These are phyloP conservation scores for Astur gentilis DNA, from an alignment of 2,113 vertebrate species.

Conservation along the genomic window DNA sequence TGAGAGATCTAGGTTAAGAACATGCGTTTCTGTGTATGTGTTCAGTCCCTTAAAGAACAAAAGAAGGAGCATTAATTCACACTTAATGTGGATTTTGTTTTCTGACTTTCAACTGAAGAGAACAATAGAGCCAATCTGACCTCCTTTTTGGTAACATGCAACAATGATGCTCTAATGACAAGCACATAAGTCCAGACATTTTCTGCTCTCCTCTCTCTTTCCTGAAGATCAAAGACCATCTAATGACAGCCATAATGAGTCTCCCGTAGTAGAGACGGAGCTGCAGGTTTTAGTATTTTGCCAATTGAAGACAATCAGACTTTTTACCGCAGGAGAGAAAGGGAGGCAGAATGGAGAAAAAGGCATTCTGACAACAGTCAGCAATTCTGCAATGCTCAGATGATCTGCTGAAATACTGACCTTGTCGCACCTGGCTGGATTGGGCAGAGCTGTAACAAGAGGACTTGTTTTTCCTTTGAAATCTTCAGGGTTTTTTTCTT, in stretches of 20 bases:
- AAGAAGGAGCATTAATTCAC: background rate
- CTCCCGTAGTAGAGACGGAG: background rate
- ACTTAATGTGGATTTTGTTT: background rate
- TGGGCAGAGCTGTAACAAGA: background rate
- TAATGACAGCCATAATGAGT: background rate
- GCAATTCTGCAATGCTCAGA: background rate
- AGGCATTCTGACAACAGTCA: background rate
- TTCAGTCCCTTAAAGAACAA: background rate
- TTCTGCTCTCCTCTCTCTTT: background rate
- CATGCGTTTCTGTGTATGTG: background rate
- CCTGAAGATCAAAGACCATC: background rate
- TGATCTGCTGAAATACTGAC: background rate
- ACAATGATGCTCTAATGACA: background rate
- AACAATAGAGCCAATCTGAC: background rate
- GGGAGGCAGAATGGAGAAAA: background rate
- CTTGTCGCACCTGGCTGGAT: background rate
- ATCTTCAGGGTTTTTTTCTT: background rate
- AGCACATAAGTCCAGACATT: background rate
- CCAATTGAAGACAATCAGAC: background rate
- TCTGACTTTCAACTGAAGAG: background rate
- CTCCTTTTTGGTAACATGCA: background rate
- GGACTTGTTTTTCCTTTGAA: background rate
- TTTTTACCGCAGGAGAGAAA: background rate
- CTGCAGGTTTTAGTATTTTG: constrained; percentile 4
- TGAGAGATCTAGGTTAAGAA: background rate